Percentiles rank a stretch among this genome's conserved stretches.
Evolutionary conservation across 2,797 vertebrate genomes (phyloP).

Genomic region (Tapirus indicus): DNA sequence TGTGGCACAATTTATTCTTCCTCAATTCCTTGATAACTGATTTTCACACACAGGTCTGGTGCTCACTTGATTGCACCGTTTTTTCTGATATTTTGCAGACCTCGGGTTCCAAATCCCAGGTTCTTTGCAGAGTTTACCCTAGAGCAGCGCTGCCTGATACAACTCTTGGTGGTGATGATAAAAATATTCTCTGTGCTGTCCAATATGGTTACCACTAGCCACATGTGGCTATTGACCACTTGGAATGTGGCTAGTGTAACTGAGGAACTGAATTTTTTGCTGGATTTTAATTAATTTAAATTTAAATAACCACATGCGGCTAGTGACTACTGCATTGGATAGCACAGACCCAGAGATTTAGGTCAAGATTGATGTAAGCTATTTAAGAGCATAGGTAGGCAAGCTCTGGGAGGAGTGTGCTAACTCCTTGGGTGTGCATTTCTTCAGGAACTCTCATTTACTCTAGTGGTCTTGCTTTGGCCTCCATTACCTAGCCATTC

Average conservation of each 20-base stretch:
- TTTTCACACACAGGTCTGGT: neutral
- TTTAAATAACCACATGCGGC: neutral
- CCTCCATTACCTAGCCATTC: neutral
- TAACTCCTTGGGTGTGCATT: neutral
- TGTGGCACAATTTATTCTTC: neutral
- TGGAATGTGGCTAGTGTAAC: neutral
- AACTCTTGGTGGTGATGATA: neutral
- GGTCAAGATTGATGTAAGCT: neutral
- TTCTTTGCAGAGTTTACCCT: neutral
- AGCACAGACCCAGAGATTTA: neutral
- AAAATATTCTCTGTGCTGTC: neutral
- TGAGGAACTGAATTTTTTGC: neutral
- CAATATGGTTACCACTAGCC: neutral
- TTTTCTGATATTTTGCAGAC: neutral
- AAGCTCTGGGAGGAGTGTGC: neutral
- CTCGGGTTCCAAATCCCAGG: neutral
- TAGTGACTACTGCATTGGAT: neutral
- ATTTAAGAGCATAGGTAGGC: neutral
- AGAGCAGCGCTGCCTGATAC: neutral
- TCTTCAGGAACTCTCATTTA: neutral
- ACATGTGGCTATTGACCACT: neutral
- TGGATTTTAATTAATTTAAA: slow-evolving; percentile 17
- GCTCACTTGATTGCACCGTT: neutral
- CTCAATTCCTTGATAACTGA: slow-evolving; percentile 14
- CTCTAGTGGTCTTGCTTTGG: neutral